Conservation (phyloP, 2,797 vertebrate genomes). For the Nyctalus aviator region DNA sequence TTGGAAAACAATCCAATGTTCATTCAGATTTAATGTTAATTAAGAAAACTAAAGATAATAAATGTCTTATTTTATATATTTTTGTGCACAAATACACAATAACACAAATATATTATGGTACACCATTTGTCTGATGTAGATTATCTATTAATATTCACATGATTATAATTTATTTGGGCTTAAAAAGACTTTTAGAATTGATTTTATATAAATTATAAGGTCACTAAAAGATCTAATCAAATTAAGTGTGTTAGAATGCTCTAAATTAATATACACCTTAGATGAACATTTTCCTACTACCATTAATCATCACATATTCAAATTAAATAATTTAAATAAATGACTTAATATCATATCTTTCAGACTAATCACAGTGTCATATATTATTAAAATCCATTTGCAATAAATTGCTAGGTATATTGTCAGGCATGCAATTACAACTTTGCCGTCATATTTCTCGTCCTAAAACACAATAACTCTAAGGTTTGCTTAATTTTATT, state of each 20-base stretch:
- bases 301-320: neutral
- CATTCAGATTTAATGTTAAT: constrained; percentile 23
- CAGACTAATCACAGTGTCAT: constrained; percentile 13
- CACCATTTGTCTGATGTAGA: neutral
- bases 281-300: constrained; percentile 12
- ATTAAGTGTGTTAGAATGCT: neutral
- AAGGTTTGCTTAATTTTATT: constrained; percentile 29
- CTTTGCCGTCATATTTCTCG: constrained; percentile 21
- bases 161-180: neutral
- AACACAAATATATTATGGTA: neutral
- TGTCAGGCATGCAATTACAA: neutral
- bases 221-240: constrained; percentile 42
- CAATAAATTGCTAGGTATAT: constrained; percentile 37
- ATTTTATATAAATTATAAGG: constrained; percentile 44
- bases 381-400: constrained; percentile 36
- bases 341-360: constrained; percentile 13
- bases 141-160: neutral
- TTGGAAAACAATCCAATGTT: neutral
- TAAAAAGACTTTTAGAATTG: neutral
- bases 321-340: constrained; percentile 29
- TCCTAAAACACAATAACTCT: neutral
- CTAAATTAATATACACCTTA: neutral
- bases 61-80: neutral
- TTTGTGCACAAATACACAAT: neutral
- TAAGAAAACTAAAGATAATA: neutral